Evolutionary conservation across 2,113 vertebrate species (phyloP).

Genomic region (Myiopsitta monachus): DNA sequence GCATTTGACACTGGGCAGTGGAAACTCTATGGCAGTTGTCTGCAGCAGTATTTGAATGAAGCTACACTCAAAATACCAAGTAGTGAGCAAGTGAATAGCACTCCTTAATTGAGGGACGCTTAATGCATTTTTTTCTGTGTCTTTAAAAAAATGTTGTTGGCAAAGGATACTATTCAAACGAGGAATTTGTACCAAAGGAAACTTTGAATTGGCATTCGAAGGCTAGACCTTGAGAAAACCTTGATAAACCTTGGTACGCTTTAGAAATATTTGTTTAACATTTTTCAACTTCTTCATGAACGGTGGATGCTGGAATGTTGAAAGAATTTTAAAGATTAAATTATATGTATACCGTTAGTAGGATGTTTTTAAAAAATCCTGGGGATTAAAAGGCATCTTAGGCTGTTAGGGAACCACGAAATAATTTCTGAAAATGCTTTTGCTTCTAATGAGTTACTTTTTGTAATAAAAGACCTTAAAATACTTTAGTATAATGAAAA

Average conservation of each 20-base stretch:
- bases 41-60: neutral
- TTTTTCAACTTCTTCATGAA: neutral
- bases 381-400: neutral
- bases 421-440: neutral
- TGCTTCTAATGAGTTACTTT: neutral
- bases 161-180: neutral
- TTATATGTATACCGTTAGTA: neutral
- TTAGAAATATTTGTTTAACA: neutral
- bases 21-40: rapidly evolving
- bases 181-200: neutral
- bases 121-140: neutral
- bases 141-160: neutral
- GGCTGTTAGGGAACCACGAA: neutral
- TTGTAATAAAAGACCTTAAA: neutral
- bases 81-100: neutral
- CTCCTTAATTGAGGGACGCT: neutral
- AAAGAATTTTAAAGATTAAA: neutral
- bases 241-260: neutral
- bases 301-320: neutral
- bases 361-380: neutral
- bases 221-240: neutral
- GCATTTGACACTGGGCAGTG: neutral
- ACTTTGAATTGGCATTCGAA: neutral
- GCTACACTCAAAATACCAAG: neutral
- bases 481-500: neutral